Evolutionary conservation across 2,888 invertebrate genomes (phyloP), one percentile per base, ranked within the genome.

Genomic region (Minunthozetes semirufus): DNA sequence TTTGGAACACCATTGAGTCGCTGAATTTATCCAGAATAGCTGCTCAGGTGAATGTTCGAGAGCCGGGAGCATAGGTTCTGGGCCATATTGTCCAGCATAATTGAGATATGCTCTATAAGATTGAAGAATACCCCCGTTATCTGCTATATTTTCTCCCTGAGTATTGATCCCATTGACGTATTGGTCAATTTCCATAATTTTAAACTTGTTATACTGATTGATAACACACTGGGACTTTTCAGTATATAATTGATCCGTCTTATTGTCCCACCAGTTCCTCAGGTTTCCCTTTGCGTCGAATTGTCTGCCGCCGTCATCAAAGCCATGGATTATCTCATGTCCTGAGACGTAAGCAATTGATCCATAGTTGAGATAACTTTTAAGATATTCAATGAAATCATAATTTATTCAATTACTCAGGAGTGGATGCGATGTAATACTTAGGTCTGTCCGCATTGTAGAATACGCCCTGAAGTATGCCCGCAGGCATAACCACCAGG

Each of bases 81-180:
- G 11, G 0, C 77, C 77, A 29, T 33, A 22, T 25, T 53, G 8
- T n/a, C 1, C 56, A 19, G 76, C 75, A 50, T 76, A 76, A 68
- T 73, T 83, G 0, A 86, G 87, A 91, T 91, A 93, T 8, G 87
- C 87, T 77, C 88, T 85, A 83, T 94, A 95, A 0, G 94, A 91
- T 82, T 92, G 91, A 82, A 94, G 94, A 78, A 94, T 88, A 0
- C 94, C 95, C 1, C 94, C 94, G 81, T 94, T 95, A 82, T 95
- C 95, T 0, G 95, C 95, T 75, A 95, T 95, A 82, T 95, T 95
- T 82, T 95, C 95, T 15, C 93, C 93, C 84, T 93, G 92, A 0
- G 94, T 94, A 81, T 92, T 92, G 76, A 93, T 88, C 73, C 95
- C 95, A 81, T 94, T 93, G 73, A 96, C 91, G 81, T 89, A 89